Base-by-base conservation (phyloP, 1,140 invertebrate species). In the Habropoda laboriosa region DNA sequence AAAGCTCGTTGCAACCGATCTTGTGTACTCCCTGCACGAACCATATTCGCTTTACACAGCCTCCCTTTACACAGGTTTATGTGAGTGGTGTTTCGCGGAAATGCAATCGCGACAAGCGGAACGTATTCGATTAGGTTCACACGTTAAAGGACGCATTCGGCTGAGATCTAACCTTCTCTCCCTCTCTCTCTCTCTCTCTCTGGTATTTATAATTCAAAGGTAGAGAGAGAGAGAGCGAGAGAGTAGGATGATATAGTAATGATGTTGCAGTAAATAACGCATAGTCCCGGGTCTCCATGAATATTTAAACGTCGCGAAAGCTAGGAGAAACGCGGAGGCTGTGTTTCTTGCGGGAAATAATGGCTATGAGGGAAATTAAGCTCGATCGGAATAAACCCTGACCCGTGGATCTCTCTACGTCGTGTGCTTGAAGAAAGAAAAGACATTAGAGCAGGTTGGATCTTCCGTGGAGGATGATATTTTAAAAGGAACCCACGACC, bases 1-100 rank as follows among this genome's bases (percentile, higher is more conserved):
- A 84, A 76, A 76, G 77, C 55, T 47, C 13, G 70, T 42, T 40
- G 47, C 24, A 21, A 38, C 32, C n/a, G 74, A 67, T 76, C 74
- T 35, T 67, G 16, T 32, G 27, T 55, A 5, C 40, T 45, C 21
- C 3, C 53, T 8, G 16, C 5, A 16, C 10, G 18, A 13, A 4
- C 55, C 27, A n/a, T n/a, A 16, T 49, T 63, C 47, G 42, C 24
- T 74, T 60, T 32, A 24, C 45, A n/a, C n/a, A n/a, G n/a, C n/a
- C n/a, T n/a, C n/a, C n/a, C n/a, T n/a, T n/a, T n/a, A n/a, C n/a
- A n/a, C n/a, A n/a, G n/a, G n/a, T n/a, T n/a, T n/a, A n/a, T n/a
- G n/a, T n/a, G n/a, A n/a, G n/a, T n/a, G n/a, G n/a, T n/a, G 49
- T 27, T 8, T 60, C 53, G 47, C 27, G 53, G 57, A 47, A 70